phyloP scores from a whole-genome alignment of 2,888 invertebrate genomes.

The Thereva nobilitata region DNA sequence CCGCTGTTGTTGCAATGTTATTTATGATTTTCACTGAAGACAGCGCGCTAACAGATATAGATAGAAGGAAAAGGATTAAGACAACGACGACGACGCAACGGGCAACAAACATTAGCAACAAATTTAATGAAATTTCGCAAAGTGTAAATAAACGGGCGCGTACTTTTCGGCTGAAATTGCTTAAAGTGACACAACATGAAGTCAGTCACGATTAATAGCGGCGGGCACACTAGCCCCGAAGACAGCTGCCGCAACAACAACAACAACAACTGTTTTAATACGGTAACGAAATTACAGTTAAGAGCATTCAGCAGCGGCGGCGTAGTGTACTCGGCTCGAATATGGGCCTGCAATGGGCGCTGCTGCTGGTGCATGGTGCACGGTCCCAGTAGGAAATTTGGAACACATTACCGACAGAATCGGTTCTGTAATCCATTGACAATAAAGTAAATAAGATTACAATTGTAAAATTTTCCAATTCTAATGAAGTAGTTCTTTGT shows the following conservation, averaged over 20 bases:
- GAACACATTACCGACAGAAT: too few species aligned
- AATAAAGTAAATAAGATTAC: too few species aligned
- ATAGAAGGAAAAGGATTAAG: too few species aligned
- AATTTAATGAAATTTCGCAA: constrained; percentile 20
- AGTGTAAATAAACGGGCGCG: constrained; percentile 29
- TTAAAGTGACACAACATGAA: constrained; percentile 30
- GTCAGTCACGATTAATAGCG: constrained; percentile 35
- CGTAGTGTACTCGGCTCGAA: too few species aligned
- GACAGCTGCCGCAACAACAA: constrained; percentile 6
- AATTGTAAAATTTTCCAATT: too few species aligned
- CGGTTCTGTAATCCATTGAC: too few species aligned
- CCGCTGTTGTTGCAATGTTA: neutral
- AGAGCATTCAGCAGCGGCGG: too few species aligned
- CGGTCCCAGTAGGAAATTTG: too few species aligned
- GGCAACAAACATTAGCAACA: too few species aligned
- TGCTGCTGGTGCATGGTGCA: constrained; percentile 4
- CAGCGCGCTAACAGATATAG: neutral
- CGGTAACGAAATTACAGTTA: too few species aligned
- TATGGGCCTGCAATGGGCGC: constrained; percentile 10
- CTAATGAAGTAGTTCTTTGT: too few species aligned
- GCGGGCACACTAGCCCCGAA: constrained; percentile 12
- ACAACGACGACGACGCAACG: too few species aligned
- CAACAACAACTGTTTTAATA: neutral
- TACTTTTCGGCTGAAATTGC: constrained; percentile 14
- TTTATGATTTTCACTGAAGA: constrained; percentile 17